These are phyloP conservation scores for Odobenus rosmarus DNA, from an alignment of 2,113 vertebrate genomes.

Conservation along the genomic window DNA sequence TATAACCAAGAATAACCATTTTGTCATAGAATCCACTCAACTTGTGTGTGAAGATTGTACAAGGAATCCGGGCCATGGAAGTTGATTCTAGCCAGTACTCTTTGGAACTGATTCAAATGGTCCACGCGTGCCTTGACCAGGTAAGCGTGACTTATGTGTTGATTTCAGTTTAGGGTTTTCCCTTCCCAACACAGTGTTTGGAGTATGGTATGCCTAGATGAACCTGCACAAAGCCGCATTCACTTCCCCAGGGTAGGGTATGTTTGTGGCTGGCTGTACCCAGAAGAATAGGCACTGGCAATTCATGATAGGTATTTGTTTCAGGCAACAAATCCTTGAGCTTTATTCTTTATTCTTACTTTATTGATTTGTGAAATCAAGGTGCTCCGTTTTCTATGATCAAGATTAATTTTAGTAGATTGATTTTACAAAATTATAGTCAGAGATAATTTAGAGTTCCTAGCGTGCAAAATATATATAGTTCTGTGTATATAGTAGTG, in stretches of 20 bases:
- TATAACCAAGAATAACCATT: slow-evolving; percentile 63
- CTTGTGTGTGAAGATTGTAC: slow-evolving; percentile 98
- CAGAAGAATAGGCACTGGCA: not conserved
- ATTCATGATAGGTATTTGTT: not conserved
- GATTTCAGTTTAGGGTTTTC: slow-evolving; percentile 36
- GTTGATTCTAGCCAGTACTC: slow-evolving; percentile 93
- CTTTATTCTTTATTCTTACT: slow-evolving; percentile 24
- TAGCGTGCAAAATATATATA: not conserved
- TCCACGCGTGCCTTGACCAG: slow-evolving; percentile 95
- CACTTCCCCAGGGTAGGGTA: not conserved
- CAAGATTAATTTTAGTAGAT: slow-evolving; percentile 11
- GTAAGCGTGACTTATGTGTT: slow-evolving; percentile 82
- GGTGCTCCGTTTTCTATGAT: slow-evolving; percentile 41
- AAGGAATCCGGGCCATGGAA: slow-evolving; percentile 97
- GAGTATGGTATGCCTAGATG: not conserved
- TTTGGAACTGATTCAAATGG: slow-evolving; percentile 92
- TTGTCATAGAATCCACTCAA: slow-evolving; percentile 95
- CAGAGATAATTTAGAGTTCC: slow-evolving; percentile 43
- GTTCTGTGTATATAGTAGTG: not conserved
- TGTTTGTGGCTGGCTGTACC: slow-evolving; percentile 11
- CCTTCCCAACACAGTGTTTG: not conserved
- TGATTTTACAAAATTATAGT: slow-evolving; percentile 41
- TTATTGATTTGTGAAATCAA: slow-evolving; percentile 30
- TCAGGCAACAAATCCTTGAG: not conserved
- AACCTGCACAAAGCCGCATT: slow-evolving; percentile 12